Conservation (phyloP, 2,113 vertebrate genomes). For the Poeciliopsis retropinna region DNA sequence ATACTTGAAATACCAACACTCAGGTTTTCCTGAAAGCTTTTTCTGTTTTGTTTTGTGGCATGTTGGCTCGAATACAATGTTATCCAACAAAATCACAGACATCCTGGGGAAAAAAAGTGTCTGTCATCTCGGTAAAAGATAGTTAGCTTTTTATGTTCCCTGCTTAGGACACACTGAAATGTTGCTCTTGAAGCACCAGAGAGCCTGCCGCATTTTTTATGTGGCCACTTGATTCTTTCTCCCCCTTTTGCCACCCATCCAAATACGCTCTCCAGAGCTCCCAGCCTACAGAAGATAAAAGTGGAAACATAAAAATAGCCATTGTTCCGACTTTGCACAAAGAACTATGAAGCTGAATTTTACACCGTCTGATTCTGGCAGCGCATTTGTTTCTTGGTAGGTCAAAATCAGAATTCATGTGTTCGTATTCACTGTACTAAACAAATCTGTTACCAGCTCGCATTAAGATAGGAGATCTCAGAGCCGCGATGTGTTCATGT, state of each 20-base stretch:
- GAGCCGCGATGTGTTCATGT: too few relatives aligned
- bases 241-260: not conserved
- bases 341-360: constrained; percentile 4
- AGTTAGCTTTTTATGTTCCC: constrained; percentile 4
- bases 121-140: constrained; percentile 32
- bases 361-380: constrained; percentile 1
- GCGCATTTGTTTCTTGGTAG: not conserved
- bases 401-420: not conserved
- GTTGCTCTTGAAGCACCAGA: constrained; percentile 27
- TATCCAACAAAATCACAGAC: not conserved
- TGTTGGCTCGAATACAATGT: not conserved
- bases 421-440: not conserved
- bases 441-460: too few relatives aligned
- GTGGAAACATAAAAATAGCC: constrained; percentile 7
- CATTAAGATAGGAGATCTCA: too few relatives aligned
- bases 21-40: not conserved
- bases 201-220: constrained; percentile 9
- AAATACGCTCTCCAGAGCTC: constrained; percentile 6
- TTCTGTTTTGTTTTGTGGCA: not conserved
- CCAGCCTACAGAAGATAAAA: not conserved
- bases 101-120: constrained; percentile 7
- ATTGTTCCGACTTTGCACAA: constrained; percentile 13
- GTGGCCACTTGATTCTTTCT: constrained; percentile 10
- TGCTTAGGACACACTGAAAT: constrained; percentile 20
- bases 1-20: not conserved